Evolutionary conservation across 1,140 invertebrate genomes (phyloP), one percentile per base, ranked within the genome.

Genomic region (Forficula auricularia): DNA sequence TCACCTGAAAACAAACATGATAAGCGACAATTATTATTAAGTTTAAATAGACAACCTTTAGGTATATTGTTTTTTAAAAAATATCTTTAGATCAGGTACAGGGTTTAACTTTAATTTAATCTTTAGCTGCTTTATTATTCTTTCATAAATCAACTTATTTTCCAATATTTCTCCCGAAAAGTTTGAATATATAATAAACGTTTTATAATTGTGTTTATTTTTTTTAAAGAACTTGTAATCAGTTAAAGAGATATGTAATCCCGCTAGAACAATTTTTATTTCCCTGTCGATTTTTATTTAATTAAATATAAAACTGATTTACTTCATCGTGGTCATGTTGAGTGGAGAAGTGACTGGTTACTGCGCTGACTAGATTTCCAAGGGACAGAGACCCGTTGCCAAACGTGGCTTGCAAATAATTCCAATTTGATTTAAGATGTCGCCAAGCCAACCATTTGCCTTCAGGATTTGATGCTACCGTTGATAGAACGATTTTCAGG

Each of bases 301-400:
- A 19, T 4, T 19, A 19, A 14, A 37, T 9, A 19, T n/a, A 6
- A 37, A 4, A 37, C 35, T 37, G 9, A 19, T 15, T 54, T 57
- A 82, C 79, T 64, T 82, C 77, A 47, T 71, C 67, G 45, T 75
- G 73, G 56, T 83, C 79, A 51, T 79, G 80, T 41, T 73, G 67
- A 6, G 76, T 74, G 12, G 74, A 71, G 54, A 82, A 78, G 52
- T 79, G 69, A 32, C 74, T 72, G 7, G 76, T 73, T 3, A 79
- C 72, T 4, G 71, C 69, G 33, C 71, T 70, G 52, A 83, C 79
- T 2, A 84, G 66, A 48, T 67, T 64, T 13, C 75, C 73, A 61
- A 81, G 71, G 19, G 75, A 71, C 38, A 77, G 70, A 2, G 75
- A 75, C 3, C 72, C 72, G 48, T 75, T 74, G 3, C 75, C 75